These are phyloP conservation scores for Myocastor coypus DNA, from an alignment of 2,113 vertebrate genomes.

Conservation along the genomic window DNA sequence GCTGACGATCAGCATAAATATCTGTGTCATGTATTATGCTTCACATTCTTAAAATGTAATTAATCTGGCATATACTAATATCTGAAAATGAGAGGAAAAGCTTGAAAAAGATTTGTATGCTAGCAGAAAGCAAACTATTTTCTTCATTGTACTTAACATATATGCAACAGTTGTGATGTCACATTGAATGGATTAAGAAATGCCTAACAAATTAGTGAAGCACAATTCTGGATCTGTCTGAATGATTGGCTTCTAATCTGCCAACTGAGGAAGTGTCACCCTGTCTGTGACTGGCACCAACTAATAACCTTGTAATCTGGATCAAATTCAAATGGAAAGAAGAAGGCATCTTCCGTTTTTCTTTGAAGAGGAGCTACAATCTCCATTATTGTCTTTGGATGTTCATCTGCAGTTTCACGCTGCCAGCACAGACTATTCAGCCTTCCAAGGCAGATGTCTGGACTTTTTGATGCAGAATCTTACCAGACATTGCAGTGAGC, in stretches of 20 bases:
- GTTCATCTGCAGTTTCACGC: background rate
- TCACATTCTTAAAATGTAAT: background rate
- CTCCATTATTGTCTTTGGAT: background rate
- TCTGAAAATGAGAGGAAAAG: background rate
- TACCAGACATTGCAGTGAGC: background rate
- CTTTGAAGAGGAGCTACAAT: background rate
- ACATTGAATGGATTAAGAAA: background rate
- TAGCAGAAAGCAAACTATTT: background rate
- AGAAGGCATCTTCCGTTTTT: background rate
- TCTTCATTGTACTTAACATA: background rate
- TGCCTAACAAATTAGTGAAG: background rate
- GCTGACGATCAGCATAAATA: background rate
- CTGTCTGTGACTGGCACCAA: background rate
- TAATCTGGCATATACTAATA: background rate
- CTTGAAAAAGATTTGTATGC: background rate
- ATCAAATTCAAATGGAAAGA: background rate
- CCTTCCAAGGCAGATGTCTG: background rate
- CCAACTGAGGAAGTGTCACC: too few relatives aligned
- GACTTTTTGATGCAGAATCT: background rate
- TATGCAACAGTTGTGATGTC: too few relatives aligned
- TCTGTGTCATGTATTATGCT: background rate
- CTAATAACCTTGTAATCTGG: too few relatives aligned
- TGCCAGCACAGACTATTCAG: background rate
- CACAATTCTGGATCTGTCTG: background rate
- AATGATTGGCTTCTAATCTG: background rate